Conservation (phyloP, 2,888 invertebrate genomes). For the Trichogramma dendrolimi region DNA sequence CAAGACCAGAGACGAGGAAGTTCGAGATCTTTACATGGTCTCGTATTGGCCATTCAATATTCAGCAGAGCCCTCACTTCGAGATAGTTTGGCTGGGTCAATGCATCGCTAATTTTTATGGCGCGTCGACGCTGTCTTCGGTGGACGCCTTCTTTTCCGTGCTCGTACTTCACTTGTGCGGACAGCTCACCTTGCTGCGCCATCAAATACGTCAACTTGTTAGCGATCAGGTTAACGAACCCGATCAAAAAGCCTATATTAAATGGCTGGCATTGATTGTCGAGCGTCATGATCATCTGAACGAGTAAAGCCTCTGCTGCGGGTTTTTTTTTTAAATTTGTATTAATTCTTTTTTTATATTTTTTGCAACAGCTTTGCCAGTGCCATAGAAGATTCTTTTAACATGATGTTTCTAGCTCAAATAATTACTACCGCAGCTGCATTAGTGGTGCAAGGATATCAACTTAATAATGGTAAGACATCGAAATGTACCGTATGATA, state of each 20-base stretch:
- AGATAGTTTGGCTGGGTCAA: constrained; percentile 38
- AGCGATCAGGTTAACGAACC: neutral
- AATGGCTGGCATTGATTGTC: constrained; percentile 6
- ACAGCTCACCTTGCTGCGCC: constrained; percentile 30
- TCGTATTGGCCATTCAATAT: constrained; percentile 37
- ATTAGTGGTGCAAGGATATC: constrained; percentile 26
- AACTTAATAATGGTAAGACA: constrained; percentile 5
- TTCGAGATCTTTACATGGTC: constrained; percentile 17
- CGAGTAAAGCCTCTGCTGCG: neutral
- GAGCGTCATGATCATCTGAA: constrained; percentile 18
- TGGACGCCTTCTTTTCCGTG: constrained; percentile 36
- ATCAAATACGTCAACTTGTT: neutral
- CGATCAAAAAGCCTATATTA: neutral
- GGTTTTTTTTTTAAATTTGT: neutral
- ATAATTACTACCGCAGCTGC: constrained; percentile 18
- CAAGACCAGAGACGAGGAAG: constrained; percentile 14
- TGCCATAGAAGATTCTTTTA: constrained; percentile 25
- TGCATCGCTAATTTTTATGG: constrained; percentile 31
- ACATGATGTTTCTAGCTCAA: constrained; percentile 21
- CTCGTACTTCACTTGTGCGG: constrained; percentile 40
- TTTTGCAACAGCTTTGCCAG: constrained; percentile 15
- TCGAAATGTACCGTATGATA: too few species aligned
- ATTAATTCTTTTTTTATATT: neutral
- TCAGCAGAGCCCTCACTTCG: constrained; percentile 31
- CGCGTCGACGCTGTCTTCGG: constrained; percentile 34